Evolutionary conservation across 2,888 invertebrate genomes (phyloP).

Genomic region (Caenorhabditis sp.): DNA sequence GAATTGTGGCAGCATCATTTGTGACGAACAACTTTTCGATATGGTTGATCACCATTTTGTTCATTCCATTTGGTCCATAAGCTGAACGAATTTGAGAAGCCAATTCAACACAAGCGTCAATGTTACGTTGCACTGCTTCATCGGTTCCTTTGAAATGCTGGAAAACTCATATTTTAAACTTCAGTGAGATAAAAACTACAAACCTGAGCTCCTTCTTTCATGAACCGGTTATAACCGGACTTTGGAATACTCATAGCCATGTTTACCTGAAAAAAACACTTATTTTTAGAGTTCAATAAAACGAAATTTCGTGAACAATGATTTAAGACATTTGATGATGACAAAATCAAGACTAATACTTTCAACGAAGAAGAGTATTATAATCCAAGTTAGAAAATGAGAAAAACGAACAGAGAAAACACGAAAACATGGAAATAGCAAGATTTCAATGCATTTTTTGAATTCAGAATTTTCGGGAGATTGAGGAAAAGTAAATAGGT

Average conservation of each 20-base stretch:
- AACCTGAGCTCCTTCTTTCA: conserved; percentile 71
- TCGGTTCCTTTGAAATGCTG: conserved; percentile 88
- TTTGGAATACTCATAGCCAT: conserved; percentile 70
- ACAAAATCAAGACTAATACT: too few species aligned
- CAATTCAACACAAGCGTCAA: conserved; percentile 93
- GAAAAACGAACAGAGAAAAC: neutral
- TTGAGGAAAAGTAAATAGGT: conserved; percentile 8
- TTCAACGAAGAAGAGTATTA: neutral
- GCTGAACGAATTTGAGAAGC: conserved; percentile 90
- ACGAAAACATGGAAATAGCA: neutral
- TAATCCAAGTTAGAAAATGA: neutral
- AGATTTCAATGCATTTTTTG: conserved; percentile 7
- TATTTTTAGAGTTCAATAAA: neutral
- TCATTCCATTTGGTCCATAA: conserved; percentile 92
- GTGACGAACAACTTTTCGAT: conserved; percentile 98
- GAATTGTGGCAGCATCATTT: conserved; percentile 97
- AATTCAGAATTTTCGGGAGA: conserved; percentile 39
- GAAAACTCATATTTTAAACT: conserved; percentile 40
- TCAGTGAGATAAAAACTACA: neutral
- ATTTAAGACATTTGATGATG: neutral
- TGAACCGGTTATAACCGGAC: conserved; percentile 67
- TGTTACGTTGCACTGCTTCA: conserved; percentile 93
- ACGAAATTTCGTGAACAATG: neutral
- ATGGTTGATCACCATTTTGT: conserved; percentile 99
- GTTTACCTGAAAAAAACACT: conserved; percentile 30